Percentiles rank a stretch among this genome's conserved stretches.
These are phyloP conservation scores for Agrochola lota DNA, from an alignment of 2,888 invertebrate genomes.

Conservation along the genomic window DNA sequence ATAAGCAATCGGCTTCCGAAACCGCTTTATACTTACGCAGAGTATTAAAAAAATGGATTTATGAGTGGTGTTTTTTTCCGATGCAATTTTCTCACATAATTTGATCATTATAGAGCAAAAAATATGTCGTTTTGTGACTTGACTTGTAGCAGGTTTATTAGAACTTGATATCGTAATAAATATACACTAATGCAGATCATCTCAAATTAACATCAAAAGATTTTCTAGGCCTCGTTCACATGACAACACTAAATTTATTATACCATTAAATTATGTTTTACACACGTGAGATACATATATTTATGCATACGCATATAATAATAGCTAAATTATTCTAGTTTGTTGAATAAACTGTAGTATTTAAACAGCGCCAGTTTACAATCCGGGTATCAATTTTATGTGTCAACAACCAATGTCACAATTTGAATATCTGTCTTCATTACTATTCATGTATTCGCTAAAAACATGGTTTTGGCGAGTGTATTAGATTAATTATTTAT, in stretches of 20 bases:
- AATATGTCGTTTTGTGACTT: constrained; percentile 2
- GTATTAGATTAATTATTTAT: constrained; percentile 71
- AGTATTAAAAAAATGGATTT: constrained; percentile 1
- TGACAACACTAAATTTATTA: constrained; percentile 53
- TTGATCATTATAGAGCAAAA: background rate
- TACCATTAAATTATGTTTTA: constrained; percentile 49
- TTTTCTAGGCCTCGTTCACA: constrained; percentile 50
- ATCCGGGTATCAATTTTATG: constrained; percentile 55
- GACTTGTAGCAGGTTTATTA: constrained; percentile 19
- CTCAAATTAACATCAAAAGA: constrained; percentile 44
- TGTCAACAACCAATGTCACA: constrained; percentile 67
- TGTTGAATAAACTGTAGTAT: constrained; percentile 43
- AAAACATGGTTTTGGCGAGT: constrained; percentile 68
- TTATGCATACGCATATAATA: constrained; percentile 47
- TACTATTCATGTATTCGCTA: constrained; percentile 65
- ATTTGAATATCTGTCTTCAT: constrained; percentile 61
- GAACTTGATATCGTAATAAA: constrained; percentile 32
- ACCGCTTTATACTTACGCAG: constrained; percentile 35
- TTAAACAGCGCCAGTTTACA: constrained; percentile 40
- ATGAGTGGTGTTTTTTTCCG: background rate
- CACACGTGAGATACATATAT: constrained; percentile 43
- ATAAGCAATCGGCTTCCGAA: constrained; percentile 56
- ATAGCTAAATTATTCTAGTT: constrained; percentile 55
- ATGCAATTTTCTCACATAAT: constrained; percentile 25
- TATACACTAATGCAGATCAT: constrained; percentile 41